Percentiles rank a stretch among this genome's conserved stretches.
Conservation (phyloP, 2,888 invertebrate genomes). For the Drosophila eohydei region DNA sequence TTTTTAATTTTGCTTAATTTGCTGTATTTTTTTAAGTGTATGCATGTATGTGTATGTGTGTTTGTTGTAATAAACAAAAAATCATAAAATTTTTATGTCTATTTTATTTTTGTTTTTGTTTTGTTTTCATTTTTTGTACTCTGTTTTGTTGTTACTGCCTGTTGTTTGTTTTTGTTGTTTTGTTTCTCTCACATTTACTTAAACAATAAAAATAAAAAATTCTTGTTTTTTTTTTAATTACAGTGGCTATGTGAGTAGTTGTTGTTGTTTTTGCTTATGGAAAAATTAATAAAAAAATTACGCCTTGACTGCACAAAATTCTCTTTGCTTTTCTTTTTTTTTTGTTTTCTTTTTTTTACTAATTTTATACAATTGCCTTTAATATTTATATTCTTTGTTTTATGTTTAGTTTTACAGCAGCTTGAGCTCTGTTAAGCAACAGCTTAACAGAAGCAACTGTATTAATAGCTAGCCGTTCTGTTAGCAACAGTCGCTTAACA, state of each 20-base stretch:
- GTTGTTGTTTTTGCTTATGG: constrained; percentile 36
- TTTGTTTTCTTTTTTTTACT: constrained; percentile 38
- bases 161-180: constrained; percentile 44
- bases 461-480: background rate
- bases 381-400: constrained; percentile 34
- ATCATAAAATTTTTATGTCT: constrained; percentile 68
- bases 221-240: constrained; percentile 54
- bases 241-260: constrained; percentile 60
- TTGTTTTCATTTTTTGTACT: constrained; percentile 45
- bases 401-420: constrained; percentile 13
- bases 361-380: constrained; percentile 50
- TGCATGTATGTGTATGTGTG: constrained; percentile 27
- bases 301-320: constrained; percentile 51
- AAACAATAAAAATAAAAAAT: constrained; percentile 56
- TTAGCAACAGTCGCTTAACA: constrained; percentile 9
- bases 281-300: constrained; percentile 20
- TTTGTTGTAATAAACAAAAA: constrained; percentile 59
- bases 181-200: constrained; percentile 46
- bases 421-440: constrained; percentile 1
- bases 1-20: constrained; percentile 35
- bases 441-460: constrained; percentile 1
- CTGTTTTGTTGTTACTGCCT: constrained; percentile 70
- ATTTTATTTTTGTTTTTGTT: constrained; percentile 60
- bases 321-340: constrained; percentile 5
- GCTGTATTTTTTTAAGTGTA: constrained; percentile 34